These are phyloP conservation scores for Poicephalus gulielmi DNA, from an alignment of 2,113 vertebrate genomes.

Conservation along the genomic window DNA sequence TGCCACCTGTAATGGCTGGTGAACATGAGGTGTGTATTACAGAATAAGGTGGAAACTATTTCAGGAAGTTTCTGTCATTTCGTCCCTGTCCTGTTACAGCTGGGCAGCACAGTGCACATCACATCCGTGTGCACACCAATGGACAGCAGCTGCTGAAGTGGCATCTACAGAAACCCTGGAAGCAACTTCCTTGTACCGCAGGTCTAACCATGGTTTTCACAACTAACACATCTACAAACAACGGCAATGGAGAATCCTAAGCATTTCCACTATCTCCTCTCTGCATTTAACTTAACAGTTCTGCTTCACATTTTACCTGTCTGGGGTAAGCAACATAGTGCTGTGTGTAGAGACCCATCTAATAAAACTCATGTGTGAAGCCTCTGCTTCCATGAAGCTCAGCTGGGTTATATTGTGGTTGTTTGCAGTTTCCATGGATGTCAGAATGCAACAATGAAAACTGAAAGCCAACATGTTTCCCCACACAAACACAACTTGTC, in stretches of 20 bases:
- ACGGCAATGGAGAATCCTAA: background rate
- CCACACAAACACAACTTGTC: background rate
- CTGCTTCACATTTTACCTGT: background rate
- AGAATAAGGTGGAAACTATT: background rate
- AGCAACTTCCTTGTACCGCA: background rate
- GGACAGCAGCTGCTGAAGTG: background rate
- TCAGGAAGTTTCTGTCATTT: background rate
- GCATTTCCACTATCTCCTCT: background rate
- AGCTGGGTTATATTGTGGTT: background rate
- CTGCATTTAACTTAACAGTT: background rate
- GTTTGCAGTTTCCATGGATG: background rate
- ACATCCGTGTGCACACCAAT: fast-evolving
- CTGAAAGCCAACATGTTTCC: background rate
- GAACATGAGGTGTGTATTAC: fast-evolving
- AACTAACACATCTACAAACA: background rate
- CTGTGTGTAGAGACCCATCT: background rate
- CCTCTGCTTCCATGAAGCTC: background rate
- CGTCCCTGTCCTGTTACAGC: background rate
- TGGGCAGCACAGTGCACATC: background rate
- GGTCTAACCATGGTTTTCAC: background rate
- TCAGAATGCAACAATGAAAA: background rate
- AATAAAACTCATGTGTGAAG: background rate
- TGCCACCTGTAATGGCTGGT: fast-evolving
- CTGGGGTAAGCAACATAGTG: background rate
- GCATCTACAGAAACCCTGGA: background rate